Percentiles rank a stretch among this genome's conserved stretches.
Conservation (phyloP, 2,113 vertebrate genomes). For the western clawed frog (Xenopus tropicalis) region DNA sequence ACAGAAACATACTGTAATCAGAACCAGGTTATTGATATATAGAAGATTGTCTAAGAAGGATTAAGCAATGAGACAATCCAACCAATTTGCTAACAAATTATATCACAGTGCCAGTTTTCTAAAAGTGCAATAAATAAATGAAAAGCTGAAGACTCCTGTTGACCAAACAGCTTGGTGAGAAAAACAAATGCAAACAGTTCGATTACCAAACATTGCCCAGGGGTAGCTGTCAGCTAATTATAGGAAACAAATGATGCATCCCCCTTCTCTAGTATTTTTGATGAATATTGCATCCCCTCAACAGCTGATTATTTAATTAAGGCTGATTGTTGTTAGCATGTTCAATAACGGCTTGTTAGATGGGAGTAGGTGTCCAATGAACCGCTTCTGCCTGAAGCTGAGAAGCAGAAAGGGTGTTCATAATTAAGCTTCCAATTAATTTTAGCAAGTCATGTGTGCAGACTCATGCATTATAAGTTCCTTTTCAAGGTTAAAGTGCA, state of each 20-base stretch:
- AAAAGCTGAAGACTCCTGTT: neutral
- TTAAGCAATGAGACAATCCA: too few relatives aligned
- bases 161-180: constrained; percentile 1
- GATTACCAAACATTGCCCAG: constrained; percentile 56
- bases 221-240: constrained; percentile 79
- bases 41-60: too few relatives aligned
- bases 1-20: too few relatives aligned
- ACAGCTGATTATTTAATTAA: constrained; percentile 89
- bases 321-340: constrained; percentile 83
- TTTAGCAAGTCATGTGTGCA: constrained; percentile 63
- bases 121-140: neutral
- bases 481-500: constrained; percentile 65
- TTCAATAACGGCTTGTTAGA: constrained; percentile 88
- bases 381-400: constrained; percentile 71
- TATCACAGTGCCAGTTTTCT: neutral
- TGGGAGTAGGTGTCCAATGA: constrained; percentile 66
- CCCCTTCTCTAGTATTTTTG: constrained; percentile 64
- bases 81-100: neutral
- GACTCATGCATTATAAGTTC: constrained; percentile 57
- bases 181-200: constrained; percentile 41
- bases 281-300: constrained; percentile 81
- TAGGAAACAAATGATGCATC: constrained; percentile 68
- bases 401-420: constrained; percentile 63
- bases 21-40: too few relatives aligned
- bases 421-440: constrained; percentile 70